These are phyloP conservation scores for Pemphigus obesinymphae DNA, from an alignment of 1,140 invertebrate genomes.

Conservation along the genomic window DNA sequence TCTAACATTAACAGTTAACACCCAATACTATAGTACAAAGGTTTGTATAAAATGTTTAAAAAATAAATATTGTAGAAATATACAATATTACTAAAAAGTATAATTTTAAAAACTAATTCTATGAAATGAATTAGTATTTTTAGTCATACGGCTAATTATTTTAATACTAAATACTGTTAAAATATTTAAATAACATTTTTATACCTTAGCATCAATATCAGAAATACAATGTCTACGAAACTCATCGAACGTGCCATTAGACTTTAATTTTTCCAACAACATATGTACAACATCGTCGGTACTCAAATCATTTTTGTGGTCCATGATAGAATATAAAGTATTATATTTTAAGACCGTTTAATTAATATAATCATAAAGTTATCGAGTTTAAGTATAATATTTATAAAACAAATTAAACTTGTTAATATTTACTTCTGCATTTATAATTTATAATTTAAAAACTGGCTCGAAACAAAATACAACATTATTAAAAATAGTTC, in stretches of 20 bases:
- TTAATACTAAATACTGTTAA: neutral
- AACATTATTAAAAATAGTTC: too few species aligned
- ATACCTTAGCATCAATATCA: conserved; percentile 25
- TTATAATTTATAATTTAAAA: too few species aligned
- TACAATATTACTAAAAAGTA: too few species aligned
- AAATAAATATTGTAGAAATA: too few species aligned
- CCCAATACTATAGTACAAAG: too few species aligned
- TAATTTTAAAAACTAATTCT: neutral
- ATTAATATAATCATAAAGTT: neutral
- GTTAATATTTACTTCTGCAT: neutral
- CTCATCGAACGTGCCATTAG: conserved; percentile 34
- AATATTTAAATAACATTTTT: neutral
- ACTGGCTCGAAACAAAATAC: too few species aligned
- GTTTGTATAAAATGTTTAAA: too few species aligned
- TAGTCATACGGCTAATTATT: neutral
- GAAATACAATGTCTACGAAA: conserved; percentile 23
- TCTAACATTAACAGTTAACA: too few species aligned
- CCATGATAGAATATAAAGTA: neutral
- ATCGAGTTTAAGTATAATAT: too few species aligned
- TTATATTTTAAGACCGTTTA: neutral
- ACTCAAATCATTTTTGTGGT: neutral
- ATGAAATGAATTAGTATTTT: neutral
- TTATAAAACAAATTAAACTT: neutral
- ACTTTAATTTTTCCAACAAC: neutral
- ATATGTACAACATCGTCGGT: neutral